Evolutionary conservation across 2,113 vertebrate species (phyloP).

Genomic region (Dasyprocta punctata): DNA sequence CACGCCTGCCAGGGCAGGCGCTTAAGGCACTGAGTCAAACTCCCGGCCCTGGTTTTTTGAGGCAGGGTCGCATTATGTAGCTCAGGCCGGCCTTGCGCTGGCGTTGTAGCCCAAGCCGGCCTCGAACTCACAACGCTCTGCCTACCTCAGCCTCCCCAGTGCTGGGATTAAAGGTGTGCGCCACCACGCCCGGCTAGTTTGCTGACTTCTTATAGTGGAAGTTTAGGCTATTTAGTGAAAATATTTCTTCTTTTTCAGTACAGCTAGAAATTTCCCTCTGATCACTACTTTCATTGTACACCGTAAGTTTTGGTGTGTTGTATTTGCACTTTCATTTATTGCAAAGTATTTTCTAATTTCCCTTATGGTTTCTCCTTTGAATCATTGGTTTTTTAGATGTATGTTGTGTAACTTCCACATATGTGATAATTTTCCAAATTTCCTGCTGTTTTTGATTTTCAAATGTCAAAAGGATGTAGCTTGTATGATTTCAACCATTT

Average conservation of each 20-base stretch:
- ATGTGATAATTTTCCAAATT: constrained; percentile 45
- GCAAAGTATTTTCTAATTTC: constrained; percentile 60
- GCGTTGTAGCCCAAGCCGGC: too few relatives aligned
- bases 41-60: too few relatives aligned
- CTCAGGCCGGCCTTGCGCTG: too few relatives aligned
- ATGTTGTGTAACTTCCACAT: neutral
- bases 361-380: constrained; percentile 18
- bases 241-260: constrained; percentile 11
- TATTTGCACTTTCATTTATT: constrained; percentile 13
- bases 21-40: too few relatives aligned
- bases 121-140: too few relatives aligned
- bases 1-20: too few relatives aligned
- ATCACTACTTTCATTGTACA: neutral
- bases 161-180: too few relatives aligned
- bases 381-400: neutral
- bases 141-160: too few relatives aligned
- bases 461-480: constrained; percentile 1
- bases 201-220: neutral
- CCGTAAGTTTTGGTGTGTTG: neutral
- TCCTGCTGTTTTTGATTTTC: constrained; percentile 51
- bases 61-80: too few relatives aligned
- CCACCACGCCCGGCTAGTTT: too few relatives aligned
- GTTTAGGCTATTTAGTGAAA: neutral
- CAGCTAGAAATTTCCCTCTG: neutral
- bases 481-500: constrained; percentile 30